These are phyloP conservation scores for Malurus melanocephalus DNA, from an alignment of 2,113 vertebrate genomes.

Conservation along the genomic window DNA sequence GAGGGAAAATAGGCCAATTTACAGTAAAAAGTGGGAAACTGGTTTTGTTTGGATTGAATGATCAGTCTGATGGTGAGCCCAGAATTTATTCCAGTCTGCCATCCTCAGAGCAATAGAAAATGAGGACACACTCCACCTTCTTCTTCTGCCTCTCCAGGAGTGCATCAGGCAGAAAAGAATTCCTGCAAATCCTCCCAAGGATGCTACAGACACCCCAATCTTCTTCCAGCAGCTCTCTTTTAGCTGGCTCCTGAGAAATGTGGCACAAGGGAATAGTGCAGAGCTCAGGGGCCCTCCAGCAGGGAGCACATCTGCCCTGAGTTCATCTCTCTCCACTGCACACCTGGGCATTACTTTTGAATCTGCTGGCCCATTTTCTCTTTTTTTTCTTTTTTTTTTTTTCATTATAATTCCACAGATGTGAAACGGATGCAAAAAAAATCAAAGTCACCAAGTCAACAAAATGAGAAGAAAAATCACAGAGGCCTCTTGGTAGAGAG, in stretches of 20 bases:
- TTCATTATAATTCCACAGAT: neutral
- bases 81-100: neutral
- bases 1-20: neutral
- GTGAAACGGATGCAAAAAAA: slow-evolving; percentile 7
- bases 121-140: slow-evolving; percentile 12
- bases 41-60: neutral
- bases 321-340: neutral
- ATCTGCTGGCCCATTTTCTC: neutral
- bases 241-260: slow-evolving; percentile 29
- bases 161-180: slow-evolving; percentile 21
- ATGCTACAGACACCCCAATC: slow-evolving; percentile 32
- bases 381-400: neutral
- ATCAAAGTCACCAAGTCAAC: neutral
- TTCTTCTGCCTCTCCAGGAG: slow-evolving; percentile 32
- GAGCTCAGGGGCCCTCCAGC: neutral
- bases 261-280: neutral
- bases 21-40: neutral
- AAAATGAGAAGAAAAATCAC: slow-evolving; percentile 24
- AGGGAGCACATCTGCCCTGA: neutral
- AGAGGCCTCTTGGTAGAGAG: neutral
- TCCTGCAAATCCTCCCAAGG: slow-evolving; percentile 37
- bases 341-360: neutral
- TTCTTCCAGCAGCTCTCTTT: slow-evolving; percentile 43
- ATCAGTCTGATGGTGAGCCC: neutral
- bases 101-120: slow-evolving; percentile 1